A percentile compares a stretch with the other conserved stretches of the same genome.
Evolutionary conservation across 2,797 vertebrate species (phyloP).

Genomic region (Scyliorhinus canicula): DNA sequence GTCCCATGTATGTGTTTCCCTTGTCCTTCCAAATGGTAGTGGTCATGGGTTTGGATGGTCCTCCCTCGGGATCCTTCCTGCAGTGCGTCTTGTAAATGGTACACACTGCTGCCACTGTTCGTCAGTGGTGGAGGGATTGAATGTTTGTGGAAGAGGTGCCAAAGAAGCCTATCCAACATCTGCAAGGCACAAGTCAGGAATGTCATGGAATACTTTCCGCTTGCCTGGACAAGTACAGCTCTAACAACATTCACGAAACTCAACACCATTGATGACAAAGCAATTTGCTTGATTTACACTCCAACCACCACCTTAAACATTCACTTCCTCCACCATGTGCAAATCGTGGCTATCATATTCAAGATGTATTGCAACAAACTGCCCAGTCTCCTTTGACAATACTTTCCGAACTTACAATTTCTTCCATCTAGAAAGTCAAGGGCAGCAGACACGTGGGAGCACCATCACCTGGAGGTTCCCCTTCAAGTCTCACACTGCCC

Average conservation of each 20-base stretch:
- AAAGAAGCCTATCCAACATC: neutral
- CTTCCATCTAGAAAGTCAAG: neutral
- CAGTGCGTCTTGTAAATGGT: too few relatives aligned
- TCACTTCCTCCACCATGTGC: too few relatives aligned
- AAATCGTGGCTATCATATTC: neutral
- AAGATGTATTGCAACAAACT: neutral
- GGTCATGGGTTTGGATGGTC: too few relatives aligned
- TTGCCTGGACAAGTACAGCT: neutral
- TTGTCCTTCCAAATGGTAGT: too few relatives aligned
- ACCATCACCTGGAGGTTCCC: too few relatives aligned
- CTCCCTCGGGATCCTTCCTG: too few relatives aligned
- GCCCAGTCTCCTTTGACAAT: neutral
- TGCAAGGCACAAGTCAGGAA: neutral
- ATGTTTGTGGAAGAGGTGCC: too few relatives aligned
- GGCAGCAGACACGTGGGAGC: neutral
- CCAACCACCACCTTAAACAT: too few relatives aligned
- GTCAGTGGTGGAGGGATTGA: too few relatives aligned
- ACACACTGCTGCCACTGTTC: too few relatives aligned
- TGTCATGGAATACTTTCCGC: neutral
- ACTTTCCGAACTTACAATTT: neutral
- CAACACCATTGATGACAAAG: neutral
- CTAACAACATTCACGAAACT: neutral
- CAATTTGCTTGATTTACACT: neutral
- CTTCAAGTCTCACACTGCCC: too few relatives aligned
- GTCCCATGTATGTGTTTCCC: too few relatives aligned